A percentile compares a stretch with the other conserved stretches of the same genome.
phyloP scores from a whole-genome alignment of 2,888 invertebrate species.

The Neuroscelio doddi region DNA sequence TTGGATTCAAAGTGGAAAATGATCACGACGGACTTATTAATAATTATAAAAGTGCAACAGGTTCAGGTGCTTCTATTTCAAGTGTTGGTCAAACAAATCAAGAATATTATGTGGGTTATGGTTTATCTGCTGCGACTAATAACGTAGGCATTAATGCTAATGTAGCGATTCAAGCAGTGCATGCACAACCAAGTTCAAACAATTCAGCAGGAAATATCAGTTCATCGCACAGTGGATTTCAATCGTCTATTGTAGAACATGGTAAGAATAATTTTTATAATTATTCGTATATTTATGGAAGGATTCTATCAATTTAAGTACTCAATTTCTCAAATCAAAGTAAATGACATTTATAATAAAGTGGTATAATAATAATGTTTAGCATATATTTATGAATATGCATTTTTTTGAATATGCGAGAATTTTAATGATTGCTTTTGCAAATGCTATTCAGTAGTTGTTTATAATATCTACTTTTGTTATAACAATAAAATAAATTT shows the following conservation, averaged over 20 bases:
- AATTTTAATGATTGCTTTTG: no score
- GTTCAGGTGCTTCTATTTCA: conserved; percentile 14
- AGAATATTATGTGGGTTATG: conserved; percentile 67
- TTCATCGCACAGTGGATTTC: conserved; percentile 61
- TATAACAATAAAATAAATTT: no score
- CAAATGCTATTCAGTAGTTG: no score
- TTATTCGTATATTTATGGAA: no score
- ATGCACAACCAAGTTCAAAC: conserved; percentile 55
- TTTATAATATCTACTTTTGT: no score
- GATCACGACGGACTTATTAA: conserved; percentile 40
- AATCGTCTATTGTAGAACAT: conserved; percentile 63
- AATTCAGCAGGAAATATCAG: conserved; percentile 57
- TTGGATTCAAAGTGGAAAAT: conserved; percentile 49
- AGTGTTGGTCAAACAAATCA: conserved; percentile 29
- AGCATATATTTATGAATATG: no score
- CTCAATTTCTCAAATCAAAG: no score
- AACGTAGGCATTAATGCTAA: conserved; percentile 54
- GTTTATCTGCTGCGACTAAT: conserved; percentile 47
- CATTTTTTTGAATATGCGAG: no score
- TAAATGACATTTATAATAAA: no score
- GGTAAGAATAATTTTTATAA: no score
- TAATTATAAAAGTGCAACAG: conserved; percentile 46
- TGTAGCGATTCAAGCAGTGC: conserved; percentile 54
- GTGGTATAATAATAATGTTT: no score
- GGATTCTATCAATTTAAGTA: no score